A percentile compares a stretch with the other conserved stretches of the same genome.
Conservation (phyloP, 2,113 vertebrate genomes). For the Oreotrochilus melanogaster region DNA sequence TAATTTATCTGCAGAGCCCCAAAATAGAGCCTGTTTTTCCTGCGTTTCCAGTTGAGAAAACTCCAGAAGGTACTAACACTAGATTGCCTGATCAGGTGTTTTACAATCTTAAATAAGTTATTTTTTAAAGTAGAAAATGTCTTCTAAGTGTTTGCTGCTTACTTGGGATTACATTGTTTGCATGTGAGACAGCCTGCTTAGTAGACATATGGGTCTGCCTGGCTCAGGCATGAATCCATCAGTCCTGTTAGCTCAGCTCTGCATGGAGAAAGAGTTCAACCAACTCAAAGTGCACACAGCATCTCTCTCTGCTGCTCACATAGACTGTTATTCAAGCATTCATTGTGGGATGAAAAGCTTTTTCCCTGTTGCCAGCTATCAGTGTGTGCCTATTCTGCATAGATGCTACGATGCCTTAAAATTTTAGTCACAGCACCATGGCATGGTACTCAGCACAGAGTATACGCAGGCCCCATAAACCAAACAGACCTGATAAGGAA, state of each 20-base stretch:
- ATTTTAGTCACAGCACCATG: background rate
- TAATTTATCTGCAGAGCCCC: conserved; percentile 20
- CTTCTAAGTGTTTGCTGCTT: background rate
- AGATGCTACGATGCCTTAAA: background rate
- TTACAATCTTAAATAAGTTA: background rate
- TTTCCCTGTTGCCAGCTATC: background rate
- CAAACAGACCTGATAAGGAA: background rate
- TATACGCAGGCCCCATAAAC: background rate
- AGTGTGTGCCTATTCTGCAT: background rate
- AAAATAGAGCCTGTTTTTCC: background rate
- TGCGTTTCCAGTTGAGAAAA: background rate
- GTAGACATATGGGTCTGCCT: background rate
- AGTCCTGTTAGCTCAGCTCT: fast-evolving
- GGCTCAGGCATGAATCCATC: background rate
- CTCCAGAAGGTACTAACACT: background rate
- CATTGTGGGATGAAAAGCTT: background rate
- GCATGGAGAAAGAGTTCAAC: background rate
- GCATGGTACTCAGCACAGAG: background rate
- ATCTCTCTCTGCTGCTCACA: background rate
- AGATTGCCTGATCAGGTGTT: background rate
- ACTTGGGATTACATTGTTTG: background rate
- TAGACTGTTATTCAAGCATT: background rate
- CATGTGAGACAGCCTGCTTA: background rate
- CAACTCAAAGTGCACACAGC: background rate
- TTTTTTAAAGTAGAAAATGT: conserved; percentile 6